Evolutionary conservation across 2,113 vertebrate genomes (phyloP).

Genomic region (Crypturellus undulatus): DNA sequence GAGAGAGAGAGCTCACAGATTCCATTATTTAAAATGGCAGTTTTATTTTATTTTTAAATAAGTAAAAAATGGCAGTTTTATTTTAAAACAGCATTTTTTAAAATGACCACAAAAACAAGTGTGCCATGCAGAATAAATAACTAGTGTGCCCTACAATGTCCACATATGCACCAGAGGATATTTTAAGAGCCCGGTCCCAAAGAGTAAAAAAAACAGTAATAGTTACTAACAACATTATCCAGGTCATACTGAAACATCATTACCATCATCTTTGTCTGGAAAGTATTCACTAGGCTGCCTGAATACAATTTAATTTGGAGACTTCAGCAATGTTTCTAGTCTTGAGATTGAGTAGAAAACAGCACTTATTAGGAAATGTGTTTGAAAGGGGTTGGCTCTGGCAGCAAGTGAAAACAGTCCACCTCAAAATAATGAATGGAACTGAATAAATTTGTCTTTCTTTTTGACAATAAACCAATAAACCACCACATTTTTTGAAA

Average conservation of each 20-base stretch:
- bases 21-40: not conserved
- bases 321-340: not conserved
- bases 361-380: rapidly evolving
- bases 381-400: not conserved
- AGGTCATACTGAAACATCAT: not conserved
- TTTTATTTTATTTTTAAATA: too few relatives aligned
- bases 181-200: not conserved
- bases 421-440: not conserved
- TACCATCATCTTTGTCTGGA: not conserved
- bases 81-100: too few relatives aligned
- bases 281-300: not conserved
- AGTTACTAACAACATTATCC: not conserved
- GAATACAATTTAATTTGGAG: not conserved
- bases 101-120: not conserved
- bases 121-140: not conserved
- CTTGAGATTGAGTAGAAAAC: not conserved
- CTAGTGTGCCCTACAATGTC: not conserved
- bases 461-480: not conserved
- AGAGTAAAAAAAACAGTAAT: not conserved
- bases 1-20: not conserved
- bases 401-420: not conserved
- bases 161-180: not conserved
- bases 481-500: not conserved
- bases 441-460: not conserved
- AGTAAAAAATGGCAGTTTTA: too few relatives aligned